phyloP scores from a whole-genome alignment of 35 echinoderm and acorn worm genomes.

The Diadema setosum region DNA sequence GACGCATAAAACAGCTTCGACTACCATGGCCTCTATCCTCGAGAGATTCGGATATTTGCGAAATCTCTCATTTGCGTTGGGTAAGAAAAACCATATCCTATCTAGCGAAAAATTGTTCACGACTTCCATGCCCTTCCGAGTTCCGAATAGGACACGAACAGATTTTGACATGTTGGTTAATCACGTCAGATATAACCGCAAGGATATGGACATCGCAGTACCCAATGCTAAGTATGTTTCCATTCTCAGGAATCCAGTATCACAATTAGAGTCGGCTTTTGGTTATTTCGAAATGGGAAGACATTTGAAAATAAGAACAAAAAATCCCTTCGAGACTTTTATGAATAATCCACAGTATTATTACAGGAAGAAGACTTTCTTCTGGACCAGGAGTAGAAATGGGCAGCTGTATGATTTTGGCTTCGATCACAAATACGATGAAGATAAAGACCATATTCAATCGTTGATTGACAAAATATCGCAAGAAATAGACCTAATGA shows the following conservation, averaged over 20 bases:
- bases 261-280: conserved; percentile 76
- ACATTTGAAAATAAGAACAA: neutral
- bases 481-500: conserved; percentile 21
- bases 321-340: conserved; percentile 17
- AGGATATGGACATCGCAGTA: conserved; percentile 33
- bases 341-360: neutral
- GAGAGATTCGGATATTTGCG: conserved; percentile 52
- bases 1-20: conserved; percentile 84
- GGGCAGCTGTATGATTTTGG: conserved; percentile 30
- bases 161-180: conserved; percentile 51
- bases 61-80: conserved; percentile 52
- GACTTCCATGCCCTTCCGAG: neutral
- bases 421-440: conserved; percentile 23
- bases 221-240: conserved; percentile 64
- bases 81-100: neutral
- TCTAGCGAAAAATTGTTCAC: neutral
- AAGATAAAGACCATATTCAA: neutral
- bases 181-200: conserved; percentile 43
- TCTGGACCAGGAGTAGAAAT: neutral
- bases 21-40: conserved; percentile 44
- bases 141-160: neutral
- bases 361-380: neutral
- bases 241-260: conserved; percentile 57
- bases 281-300: conserved; percentile 57
- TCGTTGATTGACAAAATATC: conserved; percentile 19